Evolutionary conservation across 2,797 vertebrate species (phyloP).

Genomic region (Pseudopleuronectes americanus): DNA sequence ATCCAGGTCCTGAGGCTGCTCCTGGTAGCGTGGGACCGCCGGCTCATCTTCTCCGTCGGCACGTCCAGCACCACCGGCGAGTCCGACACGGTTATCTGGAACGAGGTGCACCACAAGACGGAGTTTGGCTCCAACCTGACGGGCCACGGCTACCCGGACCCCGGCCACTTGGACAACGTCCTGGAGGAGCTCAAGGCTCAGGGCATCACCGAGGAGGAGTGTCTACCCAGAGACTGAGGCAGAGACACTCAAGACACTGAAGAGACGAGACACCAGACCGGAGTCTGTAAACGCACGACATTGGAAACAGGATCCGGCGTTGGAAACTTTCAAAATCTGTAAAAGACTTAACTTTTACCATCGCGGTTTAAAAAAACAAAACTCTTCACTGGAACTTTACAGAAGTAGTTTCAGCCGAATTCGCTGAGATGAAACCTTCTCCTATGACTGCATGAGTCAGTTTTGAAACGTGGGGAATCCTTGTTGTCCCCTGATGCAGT

Average conservation of each 20-base stretch:
- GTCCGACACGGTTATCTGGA: constrained; percentile 97
- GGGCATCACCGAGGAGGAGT: constrained; percentile 92
- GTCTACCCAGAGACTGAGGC: constrained; percentile 83
- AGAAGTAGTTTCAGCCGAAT: constrained; percentile 44
- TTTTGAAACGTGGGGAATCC: constrained; percentile 38
- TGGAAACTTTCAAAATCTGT: constrained; percentile 29
- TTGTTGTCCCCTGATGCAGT: constrained; percentile 60
- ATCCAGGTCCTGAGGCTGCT: constrained; percentile 91
- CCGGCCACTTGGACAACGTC: constrained; percentile 96
- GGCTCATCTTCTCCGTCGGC: constrained; percentile 93
- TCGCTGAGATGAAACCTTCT: constrained; percentile 29
- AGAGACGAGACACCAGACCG: constrained; percentile 20
- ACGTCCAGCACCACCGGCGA: constrained; percentile 97
- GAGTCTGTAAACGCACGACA: constrained; percentile 30
- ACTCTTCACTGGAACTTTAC: constrained; percentile 25
- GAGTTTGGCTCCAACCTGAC: constrained; percentile 97
- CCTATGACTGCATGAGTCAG: constrained; percentile 63
- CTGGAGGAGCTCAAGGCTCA: constrained; percentile 93
- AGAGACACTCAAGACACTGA: constrained; percentile 4
- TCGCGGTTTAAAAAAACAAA: constrained; percentile 16
- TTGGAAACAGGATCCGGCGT: constrained; percentile 5
- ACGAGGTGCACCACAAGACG: constrained; percentile 97
- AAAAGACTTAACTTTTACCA: constrained; percentile 23
- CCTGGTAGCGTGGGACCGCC: constrained; percentile 94
- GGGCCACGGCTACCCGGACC: constrained; percentile 93